Evolutionary conservation across 2,888 invertebrate genomes (phyloP), one percentile per base, ranked within the genome.

Genomic region (Ypsolopha sequella): DNA sequence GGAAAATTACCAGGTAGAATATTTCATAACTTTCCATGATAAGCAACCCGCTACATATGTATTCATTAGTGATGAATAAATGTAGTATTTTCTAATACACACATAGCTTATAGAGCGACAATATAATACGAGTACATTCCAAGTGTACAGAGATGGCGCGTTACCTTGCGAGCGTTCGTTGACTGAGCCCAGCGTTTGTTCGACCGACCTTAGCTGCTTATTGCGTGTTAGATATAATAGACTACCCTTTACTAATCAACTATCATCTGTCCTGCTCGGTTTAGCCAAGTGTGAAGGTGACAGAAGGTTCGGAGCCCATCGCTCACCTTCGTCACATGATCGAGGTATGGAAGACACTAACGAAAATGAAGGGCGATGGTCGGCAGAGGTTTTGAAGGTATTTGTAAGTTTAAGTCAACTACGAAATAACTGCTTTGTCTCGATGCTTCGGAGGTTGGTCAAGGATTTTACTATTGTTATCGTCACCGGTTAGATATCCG

Each of bases 111-210:
- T n/a, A 24, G 24, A 24, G 24, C 24, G 24, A 24, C 24, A 24
- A 3, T 24, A 24, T 2, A 24, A 3, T 4, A 24, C 2, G 24
- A 24, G 24, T 24, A 24, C 24, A 24, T 24, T 24, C 24, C 24
- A 3, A n/a, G 11, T n/a, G 39, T n/a, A 39, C 39, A n/a, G 39
- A n/a, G 39, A 10, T n/a, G 11, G 11, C n/a, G 48, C 74, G 70
- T 85, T 76, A 81, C 85, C 85, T 86, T 85, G 85, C 76, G 64
- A 72, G 82, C 80, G 85, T 81, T 75, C 84, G 78, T 86, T 86
- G 85, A 85, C 50, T 50, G 50, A 7, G 14, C 35, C 48, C 48
- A 35, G 36, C 75, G 75, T 82, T 80, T 81, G 82, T 81, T 76
- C 75, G 72, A 76, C 70, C 72, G 85, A 84, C 85, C 85, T 85